phyloP scores from a whole-genome alignment of 2,797 vertebrate genomes.

The Pseudochirops cupreus region DNA sequence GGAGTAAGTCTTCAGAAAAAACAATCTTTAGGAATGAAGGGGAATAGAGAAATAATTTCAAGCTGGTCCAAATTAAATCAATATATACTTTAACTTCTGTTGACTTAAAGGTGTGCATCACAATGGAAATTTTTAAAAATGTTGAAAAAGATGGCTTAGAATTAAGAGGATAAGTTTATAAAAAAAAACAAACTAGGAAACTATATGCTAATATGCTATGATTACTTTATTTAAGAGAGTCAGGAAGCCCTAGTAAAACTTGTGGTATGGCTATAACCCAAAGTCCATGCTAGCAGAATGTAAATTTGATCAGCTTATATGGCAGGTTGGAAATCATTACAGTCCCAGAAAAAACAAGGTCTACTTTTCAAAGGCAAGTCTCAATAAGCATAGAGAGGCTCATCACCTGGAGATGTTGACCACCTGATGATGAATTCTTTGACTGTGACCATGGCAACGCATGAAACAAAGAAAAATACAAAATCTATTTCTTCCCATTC shows the following conservation, averaged over 20 bases:
- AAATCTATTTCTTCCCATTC: not conserved
- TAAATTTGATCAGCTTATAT: not conserved
- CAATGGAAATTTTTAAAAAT: not conserved
- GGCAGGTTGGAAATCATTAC: not conserved
- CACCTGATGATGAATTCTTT: not conserved
- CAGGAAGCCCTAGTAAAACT: not conserved
- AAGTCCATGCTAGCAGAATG: not conserved
- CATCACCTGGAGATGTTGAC: not conserved
- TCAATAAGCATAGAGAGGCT: not conserved
- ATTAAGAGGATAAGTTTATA: not conserved
- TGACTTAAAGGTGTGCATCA: not conserved
- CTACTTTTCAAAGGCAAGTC: not conserved
- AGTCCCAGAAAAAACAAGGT: not conserved
- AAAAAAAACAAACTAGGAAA: not conserved
- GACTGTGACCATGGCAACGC: not conserved
- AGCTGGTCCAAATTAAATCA: not conserved
- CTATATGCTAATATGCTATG: not conserved
- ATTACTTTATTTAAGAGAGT: not conserved
- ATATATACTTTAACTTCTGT: not conserved
- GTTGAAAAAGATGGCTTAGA: not conserved
- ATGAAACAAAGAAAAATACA: not conserved
- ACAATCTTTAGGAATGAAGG: not conserved
- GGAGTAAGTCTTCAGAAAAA: not conserved
- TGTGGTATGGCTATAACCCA: not conserved
- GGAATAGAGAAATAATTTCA: not conserved